Evolutionary conservation across 53 echinoderm and acorn worm genomes (phyloP), one percentile per base, ranked within the genome.

Genomic region (Echinometra lucunter): DNA sequence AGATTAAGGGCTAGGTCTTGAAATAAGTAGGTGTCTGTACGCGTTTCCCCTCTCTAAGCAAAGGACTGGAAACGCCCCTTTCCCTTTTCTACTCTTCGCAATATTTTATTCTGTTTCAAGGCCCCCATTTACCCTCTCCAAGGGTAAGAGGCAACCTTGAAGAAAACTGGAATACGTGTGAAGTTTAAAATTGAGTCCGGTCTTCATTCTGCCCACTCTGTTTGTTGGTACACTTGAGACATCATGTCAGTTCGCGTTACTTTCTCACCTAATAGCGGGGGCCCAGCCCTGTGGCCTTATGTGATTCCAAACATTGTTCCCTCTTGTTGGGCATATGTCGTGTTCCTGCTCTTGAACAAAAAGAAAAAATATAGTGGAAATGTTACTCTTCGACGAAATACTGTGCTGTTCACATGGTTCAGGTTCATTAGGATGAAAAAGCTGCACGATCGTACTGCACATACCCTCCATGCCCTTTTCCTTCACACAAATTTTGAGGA

Each of bases 131-230:
- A 2, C 49, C 45, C 6, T n/a, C 28, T 10, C 45, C 49, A n/a
- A 85, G 35, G n/a, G 21, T 85, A n/a, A 85, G 35, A 44, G 21
- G 13, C 49, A 49, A 49, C 85, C 85, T 85, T 85, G 49, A n/a
- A 35, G 21, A 21, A 85, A 85, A 85, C 85, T 85, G 85, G 85
- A 85, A 45, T 85, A 85, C 85, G 49, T 85, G 85, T 85, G 45
- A 85, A 85, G 13, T 53, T 27, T 30, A 21, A 85, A 47, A 85
- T 78, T 17, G 78, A 78, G 78, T 78, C 18, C 23, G 78, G 78
- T 42, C 38, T 75, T 23, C 42, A 78, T 38, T 42, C 38, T 15
- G 13, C 16, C 78, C 11, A 40, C 40, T 19, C 35, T 78, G 45
- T 85, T 49, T 85, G 85, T 85, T 53, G 45, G 49, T 47, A 85